phyloP scores from a whole-genome alignment of 2,888 invertebrate genomes.

The Seira sanloemensis region DNA sequence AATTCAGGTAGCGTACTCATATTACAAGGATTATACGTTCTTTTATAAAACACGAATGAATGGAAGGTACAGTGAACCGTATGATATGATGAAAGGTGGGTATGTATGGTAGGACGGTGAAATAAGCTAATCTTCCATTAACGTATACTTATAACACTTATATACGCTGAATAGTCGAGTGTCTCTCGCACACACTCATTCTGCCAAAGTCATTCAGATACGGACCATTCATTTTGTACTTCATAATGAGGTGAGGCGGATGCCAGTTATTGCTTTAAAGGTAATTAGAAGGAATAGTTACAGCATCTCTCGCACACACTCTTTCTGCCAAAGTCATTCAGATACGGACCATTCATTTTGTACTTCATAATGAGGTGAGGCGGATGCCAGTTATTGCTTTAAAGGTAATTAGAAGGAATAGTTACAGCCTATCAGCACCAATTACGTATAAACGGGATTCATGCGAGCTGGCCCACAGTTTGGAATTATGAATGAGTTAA shows the following conservation, averaged over 20 bases:
- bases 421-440: background rate
- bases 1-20: constrained; percentile 37
- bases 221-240: background rate
- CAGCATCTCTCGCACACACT: too few relatives aligned
- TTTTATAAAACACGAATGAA: background rate
- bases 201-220: too few relatives aligned
- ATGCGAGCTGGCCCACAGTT: background rate
- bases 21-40: background rate
- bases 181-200: too few relatives aligned
- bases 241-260: background rate
- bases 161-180: too few relatives aligned
- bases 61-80: background rate
- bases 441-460: background rate
- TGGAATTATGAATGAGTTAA: background rate
- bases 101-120: too few relatives aligned
- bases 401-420: background rate
- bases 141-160: background rate
- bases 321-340: too few relatives aligned
- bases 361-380: background rate
- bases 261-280: background rate
- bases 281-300: background rate
- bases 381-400: background rate
- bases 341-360: background rate
- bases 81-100: background rate
- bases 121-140: background rate